phyloP scores from a whole-genome alignment of 1,140 invertebrate genomes.

The Drosophila bocki region DNA sequence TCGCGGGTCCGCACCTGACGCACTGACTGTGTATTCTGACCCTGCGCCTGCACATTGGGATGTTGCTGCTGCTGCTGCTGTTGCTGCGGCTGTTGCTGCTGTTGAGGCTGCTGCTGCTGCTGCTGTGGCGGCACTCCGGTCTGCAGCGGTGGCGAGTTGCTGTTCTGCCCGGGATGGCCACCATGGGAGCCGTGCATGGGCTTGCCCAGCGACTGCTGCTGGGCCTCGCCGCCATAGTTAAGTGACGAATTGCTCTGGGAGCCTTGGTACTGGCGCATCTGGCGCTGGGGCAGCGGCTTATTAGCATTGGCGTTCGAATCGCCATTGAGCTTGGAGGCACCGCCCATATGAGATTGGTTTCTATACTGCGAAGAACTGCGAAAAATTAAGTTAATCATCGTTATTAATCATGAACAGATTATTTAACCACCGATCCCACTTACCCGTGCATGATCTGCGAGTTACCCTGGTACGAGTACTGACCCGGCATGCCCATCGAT shows the following conservation, averaged over 20 bases:
- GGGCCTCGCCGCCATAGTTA: constrained; percentile 68
- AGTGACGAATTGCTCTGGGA: constrained; percentile 75
- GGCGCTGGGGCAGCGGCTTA: constrained; percentile 74
- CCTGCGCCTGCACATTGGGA: constrained; percentile 42
- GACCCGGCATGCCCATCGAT: constrained; percentile 74
- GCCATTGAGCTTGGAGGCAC: constrained; percentile 78
- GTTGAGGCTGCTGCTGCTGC: constrained; percentile 42
- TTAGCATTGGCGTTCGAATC: constrained; percentile 59
- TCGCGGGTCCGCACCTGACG: constrained; percentile 76
- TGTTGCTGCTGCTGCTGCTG: constrained; percentile 54
- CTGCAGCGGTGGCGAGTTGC: constrained; percentile 76
- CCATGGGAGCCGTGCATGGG: constrained; percentile 66
- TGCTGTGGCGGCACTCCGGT: constrained; percentile 48
- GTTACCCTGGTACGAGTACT: constrained; percentile 76
- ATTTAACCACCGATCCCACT: neutral
- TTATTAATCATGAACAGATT: neutral
- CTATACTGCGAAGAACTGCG: constrained; percentile 60
- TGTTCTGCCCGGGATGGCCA: constrained; percentile 65
- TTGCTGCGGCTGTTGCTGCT: constrained; percentile 36
- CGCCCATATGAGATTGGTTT: constrained; percentile 69
- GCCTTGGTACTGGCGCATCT: constrained; percentile 75
- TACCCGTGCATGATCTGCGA: constrained; percentile 79
- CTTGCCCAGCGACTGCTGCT: constrained; percentile 68
- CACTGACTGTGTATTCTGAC: constrained; percentile 65
- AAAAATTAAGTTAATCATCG: no score